phyloP scores from a whole-genome alignment of 2,888 invertebrate genomes.

The Cantharis rufa region DNA sequence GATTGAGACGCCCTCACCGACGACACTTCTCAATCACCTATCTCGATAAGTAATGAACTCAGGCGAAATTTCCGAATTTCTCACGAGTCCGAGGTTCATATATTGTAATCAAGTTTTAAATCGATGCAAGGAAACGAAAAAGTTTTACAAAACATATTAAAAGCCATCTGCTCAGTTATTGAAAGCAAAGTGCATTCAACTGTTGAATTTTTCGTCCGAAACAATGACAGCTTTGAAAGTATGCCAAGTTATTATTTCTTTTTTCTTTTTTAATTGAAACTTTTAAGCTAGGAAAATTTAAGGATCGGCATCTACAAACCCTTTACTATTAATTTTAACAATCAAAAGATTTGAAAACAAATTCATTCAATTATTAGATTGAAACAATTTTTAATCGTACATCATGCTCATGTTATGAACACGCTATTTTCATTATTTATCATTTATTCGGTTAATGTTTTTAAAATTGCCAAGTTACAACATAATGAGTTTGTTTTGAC shows the following conservation, averaged over 20 bases:
- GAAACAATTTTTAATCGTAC: neutral
- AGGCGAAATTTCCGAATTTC: neutral
- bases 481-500: neutral
- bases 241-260: neutral
- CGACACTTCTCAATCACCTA: neutral
- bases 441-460: neutral
- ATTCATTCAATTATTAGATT: too few relatives aligned
- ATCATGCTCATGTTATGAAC: neutral
- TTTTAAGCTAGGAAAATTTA: neutral
- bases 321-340: neutral
- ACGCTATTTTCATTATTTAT: neutral
- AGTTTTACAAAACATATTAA: neutral
- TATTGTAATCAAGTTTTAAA: neutral
- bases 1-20: neutral
- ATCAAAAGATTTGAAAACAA: neutral
- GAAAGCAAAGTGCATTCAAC: neutral
- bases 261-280: neutral
- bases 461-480: neutral
- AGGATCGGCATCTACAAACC: neutral
- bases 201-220: neutral
- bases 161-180: neutral
- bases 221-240: neutral
- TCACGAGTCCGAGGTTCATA: neutral
- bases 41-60: neutral
- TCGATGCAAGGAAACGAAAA: neutral